These are phyloP conservation scores for Poeciliopsis presidionis DNA, from an alignment of 2,797 vertebrate species.

Conservation along the genomic window DNA sequence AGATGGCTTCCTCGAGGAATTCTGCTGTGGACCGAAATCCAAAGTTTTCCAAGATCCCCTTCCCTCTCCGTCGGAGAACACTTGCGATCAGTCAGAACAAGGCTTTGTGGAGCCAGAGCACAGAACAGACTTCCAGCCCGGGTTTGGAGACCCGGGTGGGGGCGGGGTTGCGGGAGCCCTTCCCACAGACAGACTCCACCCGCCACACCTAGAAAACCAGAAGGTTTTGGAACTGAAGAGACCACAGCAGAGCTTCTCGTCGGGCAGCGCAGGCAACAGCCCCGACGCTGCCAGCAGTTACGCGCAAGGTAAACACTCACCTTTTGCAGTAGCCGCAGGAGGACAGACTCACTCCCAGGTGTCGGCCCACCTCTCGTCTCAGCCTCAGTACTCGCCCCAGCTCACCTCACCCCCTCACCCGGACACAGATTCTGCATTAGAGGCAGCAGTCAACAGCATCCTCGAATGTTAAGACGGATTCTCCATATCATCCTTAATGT, in stretches of 20 bases:
- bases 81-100: slow-evolving; percentile 45
- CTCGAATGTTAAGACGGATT: slow-evolving; percentile 91
- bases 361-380: slow-evolving; percentile 50
- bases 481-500: slow-evolving; percentile 45
- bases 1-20: slow-evolving; percentile 95
- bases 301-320: slow-evolving; percentile 62
- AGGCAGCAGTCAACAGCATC: slow-evolving; percentile 99
- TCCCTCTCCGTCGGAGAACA: slow-evolving; percentile 45
- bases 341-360: slow-evolving; percentile 56
- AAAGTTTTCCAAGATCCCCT: slow-evolving; percentile 62
- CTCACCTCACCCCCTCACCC: slow-evolving; percentile 82
- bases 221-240: slow-evolving; percentile 89
- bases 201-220: slow-evolving; percentile 85
- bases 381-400: slow-evolving; percentile 72
- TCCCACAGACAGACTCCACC: slow-evolving; percentile 66
- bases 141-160: slow-evolving; percentile 77
- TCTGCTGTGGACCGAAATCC: slow-evolving; percentile 91
- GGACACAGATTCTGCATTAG: slow-evolving; percentile 96
- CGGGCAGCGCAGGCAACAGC: slow-evolving; percentile 55
- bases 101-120: slow-evolving; percentile 64
- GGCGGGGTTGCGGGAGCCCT: slow-evolving; percentile 62
- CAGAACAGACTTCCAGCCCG: slow-evolving; percentile 80
- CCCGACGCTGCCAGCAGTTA: slow-evolving; percentile 43
- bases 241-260: slow-evolving; percentile 78
- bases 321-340: slow-evolving; percentile 45